These are phyloP conservation scores for Labeo rohita DNA, from an alignment of 2,113 vertebrate genomes.

Conservation along the genomic window DNA sequence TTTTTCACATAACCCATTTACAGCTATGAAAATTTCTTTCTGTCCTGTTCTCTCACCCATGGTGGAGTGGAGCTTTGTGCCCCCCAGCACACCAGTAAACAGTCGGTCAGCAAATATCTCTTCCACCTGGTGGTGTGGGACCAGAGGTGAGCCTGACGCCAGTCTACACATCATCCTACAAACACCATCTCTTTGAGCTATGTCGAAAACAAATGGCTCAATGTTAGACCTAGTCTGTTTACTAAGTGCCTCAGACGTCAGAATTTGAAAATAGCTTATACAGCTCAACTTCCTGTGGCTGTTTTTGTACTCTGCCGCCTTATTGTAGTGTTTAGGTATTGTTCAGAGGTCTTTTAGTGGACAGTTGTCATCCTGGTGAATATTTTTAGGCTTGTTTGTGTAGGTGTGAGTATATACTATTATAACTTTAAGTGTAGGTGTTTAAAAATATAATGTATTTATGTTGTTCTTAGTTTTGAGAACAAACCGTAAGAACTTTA, in stretches of 20 bases:
- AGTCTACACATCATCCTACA: not conserved
- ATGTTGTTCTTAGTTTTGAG: not conserved
- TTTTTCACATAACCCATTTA: not conserved
- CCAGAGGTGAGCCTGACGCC: slow-evolving; percentile 83
- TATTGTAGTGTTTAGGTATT: slow-evolving; percentile 28
- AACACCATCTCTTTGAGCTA: not conserved
- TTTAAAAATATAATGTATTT: not conserved
- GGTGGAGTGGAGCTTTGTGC: slow-evolving; percentile 90
- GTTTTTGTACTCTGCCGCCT: slow-evolving; percentile 8
- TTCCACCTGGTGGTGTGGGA: slow-evolving; percentile 98
- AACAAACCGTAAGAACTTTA: not conserved
- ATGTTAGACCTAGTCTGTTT: slow-evolving; percentile 18
- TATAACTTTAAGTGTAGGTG: slow-evolving; percentile 16
- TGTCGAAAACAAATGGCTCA: not conserved
- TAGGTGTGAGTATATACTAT: slow-evolving; percentile 17
- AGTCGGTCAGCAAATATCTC: slow-evolving; percentile 91
- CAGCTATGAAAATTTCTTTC: slow-evolving; percentile 96
- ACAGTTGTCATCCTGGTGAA: slow-evolving; percentile 41
- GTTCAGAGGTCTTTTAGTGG: slow-evolving; percentile 44
- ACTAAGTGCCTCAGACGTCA: not conserved
- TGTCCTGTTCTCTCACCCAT: slow-evolving; percentile 94
- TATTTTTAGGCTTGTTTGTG: not conserved
- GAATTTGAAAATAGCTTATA: not conserved
- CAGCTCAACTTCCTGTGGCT: slow-evolving; percentile 41
- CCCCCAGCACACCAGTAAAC: slow-evolving; percentile 89